Percentiles rank a stretch among this genome's conserved stretches.
These are phyloP conservation scores for Porphyrio hochstetteri DNA, from an alignment of 2,113 vertebrate species.

Conservation along the genomic window DNA sequence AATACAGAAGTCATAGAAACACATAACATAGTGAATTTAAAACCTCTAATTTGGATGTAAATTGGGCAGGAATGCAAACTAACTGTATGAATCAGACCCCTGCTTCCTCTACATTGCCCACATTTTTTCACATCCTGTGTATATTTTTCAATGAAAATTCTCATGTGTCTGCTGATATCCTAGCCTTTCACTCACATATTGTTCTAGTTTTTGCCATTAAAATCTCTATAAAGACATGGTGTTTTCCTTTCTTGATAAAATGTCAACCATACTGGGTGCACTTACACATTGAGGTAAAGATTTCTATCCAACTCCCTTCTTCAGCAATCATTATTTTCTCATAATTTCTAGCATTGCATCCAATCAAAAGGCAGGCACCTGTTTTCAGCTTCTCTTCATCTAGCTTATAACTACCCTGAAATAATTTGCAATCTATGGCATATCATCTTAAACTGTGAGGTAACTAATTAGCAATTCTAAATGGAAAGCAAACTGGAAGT, in stretches of 20 bases:
- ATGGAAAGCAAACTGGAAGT: constrained; percentile 2
- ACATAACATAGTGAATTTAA: not conserved
- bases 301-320: not conserved
- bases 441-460: constrained; percentile 20
- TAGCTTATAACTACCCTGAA: not conserved
- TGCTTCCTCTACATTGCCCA: not conserved
- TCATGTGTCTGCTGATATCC: not conserved
- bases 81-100: not conserved
- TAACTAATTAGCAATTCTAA: constrained; percentile 45
- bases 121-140: not conserved
- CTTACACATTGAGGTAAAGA: not conserved
- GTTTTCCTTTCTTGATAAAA: not conserved
- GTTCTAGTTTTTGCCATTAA: not conserved
- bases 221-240: not conserved
- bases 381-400: constrained; percentile 22
- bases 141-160: not conserved
- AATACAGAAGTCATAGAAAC: not conserved
- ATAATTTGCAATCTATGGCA: not conserved
- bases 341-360: not conserved
- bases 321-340: not conserved
- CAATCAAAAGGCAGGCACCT: constrained; percentile 11
- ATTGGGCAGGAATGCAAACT: not conserved
- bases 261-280: not conserved
- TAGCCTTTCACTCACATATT: not conserved
- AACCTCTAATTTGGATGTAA: not conserved